Conservation (phyloP, 2,888 invertebrate species). For the Apotomis betuletana region DNA sequence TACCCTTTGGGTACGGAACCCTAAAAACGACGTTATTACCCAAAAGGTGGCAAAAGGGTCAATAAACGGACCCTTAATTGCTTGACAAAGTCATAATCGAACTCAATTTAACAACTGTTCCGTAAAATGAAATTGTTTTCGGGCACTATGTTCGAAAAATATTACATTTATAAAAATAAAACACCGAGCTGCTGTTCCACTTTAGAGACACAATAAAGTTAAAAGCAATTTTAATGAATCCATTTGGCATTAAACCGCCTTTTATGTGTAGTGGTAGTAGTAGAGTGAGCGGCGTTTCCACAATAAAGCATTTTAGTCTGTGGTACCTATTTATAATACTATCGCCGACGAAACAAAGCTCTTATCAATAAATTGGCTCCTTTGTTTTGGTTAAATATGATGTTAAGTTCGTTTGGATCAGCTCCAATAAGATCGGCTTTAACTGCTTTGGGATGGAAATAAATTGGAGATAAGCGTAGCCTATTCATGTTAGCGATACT, state of each 20-base stretch:
- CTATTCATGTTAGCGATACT: too few species aligned
- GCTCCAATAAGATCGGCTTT: background rate
- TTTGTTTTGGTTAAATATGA: conserved; percentile 12
- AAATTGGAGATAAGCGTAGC: background rate
- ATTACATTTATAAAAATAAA: conserved; percentile 37
- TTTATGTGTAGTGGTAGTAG: conserved; percentile 20
- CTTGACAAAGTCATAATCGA: conserved; percentile 19
- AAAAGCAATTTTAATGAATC: conserved; percentile 66
- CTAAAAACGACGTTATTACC: conserved; percentile 34
- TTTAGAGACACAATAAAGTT: conserved; percentile 55
- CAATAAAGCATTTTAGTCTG: conserved; percentile 7
- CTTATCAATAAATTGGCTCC: conserved; percentile 27
- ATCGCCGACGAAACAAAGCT: conserved; percentile 8
- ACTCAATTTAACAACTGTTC: conserved; percentile 28
- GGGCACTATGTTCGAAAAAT: conserved; percentile 2
- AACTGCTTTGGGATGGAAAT: background rate
- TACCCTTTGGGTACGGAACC: too few species aligned
- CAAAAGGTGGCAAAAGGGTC: conserved; percentile 32
- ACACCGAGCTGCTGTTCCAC: conserved; percentile 24
- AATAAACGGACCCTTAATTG: conserved; percentile 38
- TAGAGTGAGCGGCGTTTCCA: background rate
- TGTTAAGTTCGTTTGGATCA: background rate
- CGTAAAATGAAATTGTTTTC: conserved; percentile 18
- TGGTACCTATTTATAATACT: conserved; percentile 18
- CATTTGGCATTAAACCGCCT: conserved; percentile 46